Evolutionary conservation across 1,140 invertebrate species (phyloP).

Genomic region (Ganaspis sp.): DNA sequence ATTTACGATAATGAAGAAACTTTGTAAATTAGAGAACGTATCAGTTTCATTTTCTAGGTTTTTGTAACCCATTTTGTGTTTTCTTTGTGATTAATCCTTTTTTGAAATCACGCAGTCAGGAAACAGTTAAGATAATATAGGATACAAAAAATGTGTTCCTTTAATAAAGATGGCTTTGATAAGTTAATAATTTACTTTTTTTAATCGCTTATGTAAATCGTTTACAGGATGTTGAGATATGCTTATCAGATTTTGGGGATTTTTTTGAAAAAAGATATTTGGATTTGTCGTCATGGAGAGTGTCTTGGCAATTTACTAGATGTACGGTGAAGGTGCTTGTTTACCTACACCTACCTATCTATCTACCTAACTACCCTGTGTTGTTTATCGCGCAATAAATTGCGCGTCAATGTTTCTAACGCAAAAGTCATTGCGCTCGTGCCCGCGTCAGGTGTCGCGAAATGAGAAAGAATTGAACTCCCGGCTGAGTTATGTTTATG

Average conservation of each 20-base stretch:
- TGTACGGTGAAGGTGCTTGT: not conserved
- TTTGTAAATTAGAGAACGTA: not conserved
- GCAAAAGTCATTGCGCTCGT: constrained; percentile 11
- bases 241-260: too few relatives aligned
- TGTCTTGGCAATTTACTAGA: not conserved
- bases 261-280: too few relatives aligned
- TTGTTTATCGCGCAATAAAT: constrained; percentile 28
- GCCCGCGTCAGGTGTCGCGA: constrained; percentile 19
- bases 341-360: not conserved
- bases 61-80: too few relatives aligned
- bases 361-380: constrained; percentile 5
- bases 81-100: too few relatives aligned
- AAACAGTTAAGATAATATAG: too few relatives aligned
- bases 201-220: too few relatives aligned
- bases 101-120: too few relatives aligned
- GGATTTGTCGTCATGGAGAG: not conserved
- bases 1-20: not conserved
- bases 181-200: too few relatives aligned
- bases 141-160: too few relatives aligned
- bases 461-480: constrained; percentile 17
- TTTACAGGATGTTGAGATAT: too few relatives aligned
- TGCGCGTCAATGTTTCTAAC: constrained; percentile 17
- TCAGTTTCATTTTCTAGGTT: too few relatives aligned
- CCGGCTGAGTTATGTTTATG: constrained; percentile 7
- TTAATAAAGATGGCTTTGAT: too few relatives aligned